Base-by-base conservation (phyloP, 1,140 invertebrate species). In the Micrasema longulum region DNA sequence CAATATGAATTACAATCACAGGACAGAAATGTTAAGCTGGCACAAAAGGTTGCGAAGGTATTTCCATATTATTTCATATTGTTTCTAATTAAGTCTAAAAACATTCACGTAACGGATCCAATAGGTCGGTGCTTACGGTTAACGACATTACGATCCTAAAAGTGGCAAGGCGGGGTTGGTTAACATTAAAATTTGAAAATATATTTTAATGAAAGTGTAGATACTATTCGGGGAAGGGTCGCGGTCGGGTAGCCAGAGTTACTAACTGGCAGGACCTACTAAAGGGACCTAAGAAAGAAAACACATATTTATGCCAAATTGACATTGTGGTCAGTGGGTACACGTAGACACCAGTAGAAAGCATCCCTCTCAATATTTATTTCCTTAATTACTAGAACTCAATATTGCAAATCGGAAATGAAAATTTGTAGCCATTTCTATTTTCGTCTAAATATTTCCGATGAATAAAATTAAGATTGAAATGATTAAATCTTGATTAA, bases 41-140 rank as follows among this genome's bases (percentile, higher is more conserved):
- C 65, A 75, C 74, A 75, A 75, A 75, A 75, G 74, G 74, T 75
- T 65, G 66, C 70, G 68, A 63, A 71, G 67, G 69, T 71, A 67
- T 64, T 71, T 73, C 71, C 71, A 68, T 73, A 76, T 76, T 73
- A 76, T 76, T 76, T 73, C 71, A 76, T 76, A 76, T 76, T 73
- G 74, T 76, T 76, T 76, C 74, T 73, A 76, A 76, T 76, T 76
- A 76, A 76, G 74, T 76, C 74, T 76, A 71, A 76, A 76, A 76
- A 76, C 74, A 73, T 76, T 68, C 71, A 64, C 68, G 71, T 57
- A 75, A 72, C 63, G 70, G 70, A 50, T 65, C 73, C 73, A 69
- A 75, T 75, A 75, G 74, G 74, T 72, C 70, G 69, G 73, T 66
- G 60, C 73, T 75, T 72, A 72, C 66, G 70, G 50, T 69, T 75